phyloP scores from a whole-genome alignment of 2,797 vertebrate species.

The Helarctos malayanus region DNA sequence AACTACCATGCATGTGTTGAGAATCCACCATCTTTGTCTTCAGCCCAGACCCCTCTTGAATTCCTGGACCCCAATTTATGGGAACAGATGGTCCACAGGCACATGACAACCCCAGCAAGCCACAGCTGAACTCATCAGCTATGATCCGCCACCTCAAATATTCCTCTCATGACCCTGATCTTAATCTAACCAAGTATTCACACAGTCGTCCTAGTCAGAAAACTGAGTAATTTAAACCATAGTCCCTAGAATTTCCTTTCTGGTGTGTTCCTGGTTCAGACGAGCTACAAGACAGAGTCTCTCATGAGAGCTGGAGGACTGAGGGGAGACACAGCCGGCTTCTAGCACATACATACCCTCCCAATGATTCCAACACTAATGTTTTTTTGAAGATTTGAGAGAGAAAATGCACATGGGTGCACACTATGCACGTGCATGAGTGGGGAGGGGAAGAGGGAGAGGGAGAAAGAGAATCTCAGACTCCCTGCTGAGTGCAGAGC shows the following conservation, averaged over 20 bases:
- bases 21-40: background rate
- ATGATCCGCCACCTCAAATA: background rate
- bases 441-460: background rate
- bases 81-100: background rate
- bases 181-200: background rate
- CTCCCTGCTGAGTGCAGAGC: too few relatives aligned
- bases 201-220: background rate
- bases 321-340: background rate
- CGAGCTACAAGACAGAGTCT: background rate
- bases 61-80: background rate
- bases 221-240: background rate
- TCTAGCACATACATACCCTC: accelerated
- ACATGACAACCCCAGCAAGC: background rate
- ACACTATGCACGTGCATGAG: background rate
- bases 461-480: background rate
- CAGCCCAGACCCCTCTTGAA: background rate
- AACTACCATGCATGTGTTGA: accelerated
- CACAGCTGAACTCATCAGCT: background rate
- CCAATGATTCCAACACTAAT: background rate
- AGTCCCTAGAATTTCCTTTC: background rate
- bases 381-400: background rate
- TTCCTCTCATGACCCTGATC: background rate
- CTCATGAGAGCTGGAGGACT: background rate
- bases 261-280: background rate
- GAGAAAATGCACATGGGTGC: background rate